A percentile compares a stretch with the other conserved stretches of the same genome.
These are phyloP conservation scores for Polydrusus cervinus DNA, from an alignment of 2,888 invertebrate genomes.

Conservation along the genomic window DNA sequence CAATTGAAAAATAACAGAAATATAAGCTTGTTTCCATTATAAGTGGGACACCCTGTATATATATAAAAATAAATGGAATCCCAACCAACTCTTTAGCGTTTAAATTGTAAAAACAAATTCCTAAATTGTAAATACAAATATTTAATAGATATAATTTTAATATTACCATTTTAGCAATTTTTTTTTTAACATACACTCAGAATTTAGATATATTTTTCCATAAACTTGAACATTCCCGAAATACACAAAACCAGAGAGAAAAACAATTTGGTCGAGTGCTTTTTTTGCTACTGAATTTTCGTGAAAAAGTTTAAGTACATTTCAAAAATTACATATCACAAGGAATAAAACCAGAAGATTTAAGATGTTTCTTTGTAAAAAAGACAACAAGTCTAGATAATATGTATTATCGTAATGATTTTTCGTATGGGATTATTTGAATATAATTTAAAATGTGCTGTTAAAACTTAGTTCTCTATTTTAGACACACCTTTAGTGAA, in stretches of 20 bases:
- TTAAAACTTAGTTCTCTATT: too few relatives aligned
- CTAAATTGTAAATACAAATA: too few relatives aligned
- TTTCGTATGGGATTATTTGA: background rate
- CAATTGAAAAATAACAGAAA: too few relatives aligned
- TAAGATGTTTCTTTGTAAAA: background rate
- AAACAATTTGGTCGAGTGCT: constrained; percentile 18
- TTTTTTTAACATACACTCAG: background rate
- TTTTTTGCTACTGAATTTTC: background rate
- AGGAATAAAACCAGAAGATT: background rate
- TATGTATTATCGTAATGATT: background rate
- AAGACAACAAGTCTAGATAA: background rate
- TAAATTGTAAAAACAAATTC: too few relatives aligned
- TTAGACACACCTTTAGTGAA: background rate
- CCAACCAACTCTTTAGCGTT: too few relatives aligned
- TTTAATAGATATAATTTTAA: too few relatives aligned
- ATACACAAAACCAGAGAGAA: background rate
- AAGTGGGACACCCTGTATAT: too few relatives aligned
- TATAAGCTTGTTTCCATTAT: too few relatives aligned
- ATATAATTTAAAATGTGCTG: too few relatives aligned
- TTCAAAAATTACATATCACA: constrained; percentile 6
- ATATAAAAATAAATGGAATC: too few relatives aligned
- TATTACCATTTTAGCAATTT: too few relatives aligned
- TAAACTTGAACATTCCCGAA: background rate
- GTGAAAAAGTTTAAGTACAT: constrained; percentile 6
- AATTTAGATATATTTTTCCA: background rate